Evolutionary conservation across 2,113 vertebrate species (phyloP), one percentile per base, ranked within the genome.

Genomic region (Dasyprocta punctata): DNA sequence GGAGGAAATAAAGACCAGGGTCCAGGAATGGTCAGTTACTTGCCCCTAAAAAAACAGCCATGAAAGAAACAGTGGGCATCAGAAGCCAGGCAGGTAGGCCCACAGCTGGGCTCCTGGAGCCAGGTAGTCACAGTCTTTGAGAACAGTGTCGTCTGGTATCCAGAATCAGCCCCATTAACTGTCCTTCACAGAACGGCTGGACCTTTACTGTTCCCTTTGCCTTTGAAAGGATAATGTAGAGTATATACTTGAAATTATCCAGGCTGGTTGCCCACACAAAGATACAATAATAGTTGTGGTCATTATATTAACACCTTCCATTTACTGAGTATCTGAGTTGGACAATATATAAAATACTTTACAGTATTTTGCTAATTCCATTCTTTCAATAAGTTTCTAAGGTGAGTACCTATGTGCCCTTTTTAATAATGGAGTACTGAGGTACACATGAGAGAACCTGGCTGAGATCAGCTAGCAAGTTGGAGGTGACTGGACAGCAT

Each of bases 1-100:
- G 83, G 44, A 81, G 49, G 92, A 89, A 69, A 77, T 4, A 16
- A 69, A 85, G 81, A 54, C 81, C 65, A 78, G 28, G 73, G 26
- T 33, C 44, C 75, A 38, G 54, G 33, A 88, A 71, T 33, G 13
- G 47, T 67, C 65, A 58, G 38, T 81, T 84, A 77, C 33, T 24
- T 10, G 28, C 56, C 95, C 82, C 69, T 58, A 58, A 97, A 91
- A 67, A 60, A 88, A 90, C 30, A 88, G 93, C 60, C 19, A 6
- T 28, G 13, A 52, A 61, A 38, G 47, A 41, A 80, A 71, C 5
- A 44, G 77, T 19, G 16, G 26, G 71, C 5, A 4, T 36, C 0
- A 0, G 84, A 81, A 81, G 73, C 24, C n/a, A 36, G 89, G 38
- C 7, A 11, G n/a, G 47, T 52, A 49, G 58, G 26, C 28, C 60